Evolutionary conservation across 2,797 vertebrate species (phyloP).

Genomic region (Argentina silus): DNA sequence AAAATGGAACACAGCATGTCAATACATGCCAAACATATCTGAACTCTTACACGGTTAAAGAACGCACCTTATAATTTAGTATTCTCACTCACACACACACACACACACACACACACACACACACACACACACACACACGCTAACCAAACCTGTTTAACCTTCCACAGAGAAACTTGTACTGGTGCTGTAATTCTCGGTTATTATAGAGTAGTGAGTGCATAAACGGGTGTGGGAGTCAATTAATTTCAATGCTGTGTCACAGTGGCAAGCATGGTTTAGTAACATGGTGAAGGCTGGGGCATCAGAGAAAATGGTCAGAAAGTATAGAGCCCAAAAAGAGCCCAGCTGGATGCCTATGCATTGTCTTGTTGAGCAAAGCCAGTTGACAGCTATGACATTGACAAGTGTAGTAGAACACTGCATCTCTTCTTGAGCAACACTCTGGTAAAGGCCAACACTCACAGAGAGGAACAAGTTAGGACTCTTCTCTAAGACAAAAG

Average conservation of each 20-base stretch:
- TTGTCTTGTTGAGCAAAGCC: not conserved
- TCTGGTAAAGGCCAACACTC: not conserved
- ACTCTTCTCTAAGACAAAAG: not conserved
- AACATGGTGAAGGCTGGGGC: too few species aligned
- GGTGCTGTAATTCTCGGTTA: not conserved
- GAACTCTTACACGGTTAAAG: not conserved
- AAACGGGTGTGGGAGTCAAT: not conserved
- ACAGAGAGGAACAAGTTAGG: not conserved
- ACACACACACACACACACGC: not conserved
- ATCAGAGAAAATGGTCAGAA: not conserved
- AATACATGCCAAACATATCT: constrained; percentile 36
- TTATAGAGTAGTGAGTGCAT: constrained; percentile 9
- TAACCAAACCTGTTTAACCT: constrained; percentile 28
- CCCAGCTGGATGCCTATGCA: not conserved
- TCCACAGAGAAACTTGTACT: not conserved
- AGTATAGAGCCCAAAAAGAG: not conserved
- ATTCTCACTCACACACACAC: not conserved
- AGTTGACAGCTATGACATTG: not conserved
- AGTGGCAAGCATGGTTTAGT: not conserved
- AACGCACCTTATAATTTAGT: constrained; percentile 28
- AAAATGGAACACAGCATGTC: constrained; percentile 24
- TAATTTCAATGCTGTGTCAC: not conserved
- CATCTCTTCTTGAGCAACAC: not conserved
- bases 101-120: not conserved
- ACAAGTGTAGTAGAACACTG: not conserved